phyloP scores from a whole-genome alignment of 2,113 vertebrate genomes.

The Albula glossodonta region DNA sequence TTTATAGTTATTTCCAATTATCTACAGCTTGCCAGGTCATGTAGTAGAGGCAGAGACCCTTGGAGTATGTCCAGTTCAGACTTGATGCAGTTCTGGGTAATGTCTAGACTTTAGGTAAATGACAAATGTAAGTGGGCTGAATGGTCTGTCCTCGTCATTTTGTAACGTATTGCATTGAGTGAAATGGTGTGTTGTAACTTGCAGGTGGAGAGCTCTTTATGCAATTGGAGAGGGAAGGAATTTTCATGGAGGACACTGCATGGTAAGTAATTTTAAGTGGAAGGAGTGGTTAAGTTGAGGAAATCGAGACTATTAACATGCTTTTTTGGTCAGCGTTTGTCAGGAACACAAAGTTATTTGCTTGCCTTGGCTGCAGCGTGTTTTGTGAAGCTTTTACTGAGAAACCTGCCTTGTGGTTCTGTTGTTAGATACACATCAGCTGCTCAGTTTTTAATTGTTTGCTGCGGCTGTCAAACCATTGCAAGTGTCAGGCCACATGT shows the following conservation, averaged over 20 bases:
- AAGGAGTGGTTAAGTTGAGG: too few species aligned
- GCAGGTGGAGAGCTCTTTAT: conserved; percentile 97
- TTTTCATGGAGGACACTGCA: conserved; percentile 98
- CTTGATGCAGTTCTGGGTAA: too few species aligned
- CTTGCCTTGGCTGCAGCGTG: not conserved
- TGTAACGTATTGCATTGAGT: not conserved
- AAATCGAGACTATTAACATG: not conserved
- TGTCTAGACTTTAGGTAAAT: too few species aligned
- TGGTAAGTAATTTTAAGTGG: conserved; percentile 75
- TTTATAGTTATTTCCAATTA: too few species aligned
- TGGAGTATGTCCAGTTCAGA: too few species aligned
- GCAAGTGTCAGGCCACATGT: too few species aligned
- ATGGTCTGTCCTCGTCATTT: not conserved
- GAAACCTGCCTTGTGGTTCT: not conserved
- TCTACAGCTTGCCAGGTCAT: too few species aligned
- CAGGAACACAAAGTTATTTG: not conserved
- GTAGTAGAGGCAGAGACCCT: too few species aligned
- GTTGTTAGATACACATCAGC: not conserved
- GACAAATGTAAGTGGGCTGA: too few species aligned
- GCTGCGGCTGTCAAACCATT: not conserved
- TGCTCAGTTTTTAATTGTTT: not conserved
- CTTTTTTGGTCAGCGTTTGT: not conserved
- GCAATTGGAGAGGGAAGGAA: conserved; percentile 96
- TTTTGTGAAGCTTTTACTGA: not conserved
- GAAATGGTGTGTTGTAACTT: conserved; percentile 23